Evolutionary conservation across 1,140 invertebrate genomes (phyloP).

Genomic region (Papilio xuthus): DNA sequence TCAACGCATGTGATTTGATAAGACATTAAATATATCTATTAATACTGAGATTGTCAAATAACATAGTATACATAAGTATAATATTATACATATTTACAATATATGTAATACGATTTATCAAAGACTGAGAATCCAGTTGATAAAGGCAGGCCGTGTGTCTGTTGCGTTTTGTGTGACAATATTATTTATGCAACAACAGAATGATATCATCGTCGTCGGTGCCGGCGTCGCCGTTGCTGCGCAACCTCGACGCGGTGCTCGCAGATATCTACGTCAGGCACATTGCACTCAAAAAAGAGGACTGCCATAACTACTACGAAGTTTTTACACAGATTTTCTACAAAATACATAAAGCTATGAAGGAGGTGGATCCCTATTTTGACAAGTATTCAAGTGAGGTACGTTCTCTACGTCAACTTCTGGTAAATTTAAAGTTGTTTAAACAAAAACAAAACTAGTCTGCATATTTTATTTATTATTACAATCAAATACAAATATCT

Average conservation of each 20-base stretch:
- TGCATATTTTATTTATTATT: background rate
- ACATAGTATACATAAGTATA: too few relatives aligned
- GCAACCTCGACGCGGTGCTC: conserved; percentile 55
- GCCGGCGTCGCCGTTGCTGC: conserved; percentile 44
- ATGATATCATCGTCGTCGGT: conserved; percentile 34
- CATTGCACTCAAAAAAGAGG: conserved; percentile 52
- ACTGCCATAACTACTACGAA: conserved; percentile 53
- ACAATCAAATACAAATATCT: background rate
- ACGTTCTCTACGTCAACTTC: conserved; percentile 30
- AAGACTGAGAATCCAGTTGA: background rate
- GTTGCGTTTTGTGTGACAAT: background rate
- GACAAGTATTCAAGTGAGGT: conserved; percentile 54
- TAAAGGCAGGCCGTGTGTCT: background rate
- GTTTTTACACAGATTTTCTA: conserved; percentile 56
- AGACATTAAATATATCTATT: too few relatives aligned
- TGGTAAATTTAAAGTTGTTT: background rate
- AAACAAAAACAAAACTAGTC: background rate
- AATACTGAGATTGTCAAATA: too few relatives aligned
- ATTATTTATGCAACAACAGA: conserved; percentile 34
- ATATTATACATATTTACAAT: too few relatives aligned
- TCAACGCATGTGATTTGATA: too few relatives aligned
- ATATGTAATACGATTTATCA: background rate
- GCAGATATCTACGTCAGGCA: conserved; percentile 57
- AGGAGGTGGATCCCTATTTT: conserved; percentile 59
- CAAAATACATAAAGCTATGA: conserved; percentile 55